Conservation (phyloP, 1,140 invertebrate species). For the Pachypeltis micranthus region DNA sequence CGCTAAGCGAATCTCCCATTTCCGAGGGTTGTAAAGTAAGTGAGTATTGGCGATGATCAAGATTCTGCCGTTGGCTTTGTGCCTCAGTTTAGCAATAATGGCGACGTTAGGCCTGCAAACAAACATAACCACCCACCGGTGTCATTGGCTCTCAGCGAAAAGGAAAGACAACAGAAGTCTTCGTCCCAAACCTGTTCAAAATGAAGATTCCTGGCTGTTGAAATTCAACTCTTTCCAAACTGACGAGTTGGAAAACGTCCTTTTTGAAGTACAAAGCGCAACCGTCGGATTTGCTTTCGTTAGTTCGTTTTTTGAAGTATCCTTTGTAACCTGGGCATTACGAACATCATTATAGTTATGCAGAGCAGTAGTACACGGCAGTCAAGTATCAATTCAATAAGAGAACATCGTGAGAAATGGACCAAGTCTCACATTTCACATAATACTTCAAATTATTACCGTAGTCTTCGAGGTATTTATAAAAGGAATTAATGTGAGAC, state of each 20-base stretch:
- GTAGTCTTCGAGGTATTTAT: slow-evolving; percentile 35
- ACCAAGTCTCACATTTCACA: too few species aligned
- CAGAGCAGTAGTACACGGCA: too few species aligned
- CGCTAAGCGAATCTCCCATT: slow-evolving; percentile 77
- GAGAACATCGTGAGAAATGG: too few species aligned
- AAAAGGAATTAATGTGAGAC: slow-evolving; percentile 53
- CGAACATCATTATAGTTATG: too few species aligned
- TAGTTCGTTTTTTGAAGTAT: slow-evolving; percentile 37
- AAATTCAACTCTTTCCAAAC: slow-evolving; percentile 50
- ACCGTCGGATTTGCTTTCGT: slow-evolving; percentile 52
- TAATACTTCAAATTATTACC: slow-evolving; percentile 28
- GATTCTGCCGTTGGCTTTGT: background rate
- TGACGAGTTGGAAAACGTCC: slow-evolving; percentile 46
- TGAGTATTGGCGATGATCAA: slow-evolving; percentile 79
- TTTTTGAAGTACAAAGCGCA: slow-evolving; percentile 71
- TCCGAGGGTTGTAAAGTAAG: slow-evolving; percentile 79
- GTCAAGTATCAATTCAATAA: too few species aligned
- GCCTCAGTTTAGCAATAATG: slow-evolving; percentile 57
- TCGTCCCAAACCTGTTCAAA: slow-evolving; percentile 63
- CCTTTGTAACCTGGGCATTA: slow-evolving; percentile 34
- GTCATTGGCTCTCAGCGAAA: too few species aligned
- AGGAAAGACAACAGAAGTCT: too few species aligned
- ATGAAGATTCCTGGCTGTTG: slow-evolving; percentile 34
- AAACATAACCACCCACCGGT: too few species aligned
- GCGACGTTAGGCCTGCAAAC: slow-evolving; percentile 60